Evolutionary conservation across 1,140 invertebrate genomes (phyloP).

Genomic region (Protaetia brevitarsis): DNA sequence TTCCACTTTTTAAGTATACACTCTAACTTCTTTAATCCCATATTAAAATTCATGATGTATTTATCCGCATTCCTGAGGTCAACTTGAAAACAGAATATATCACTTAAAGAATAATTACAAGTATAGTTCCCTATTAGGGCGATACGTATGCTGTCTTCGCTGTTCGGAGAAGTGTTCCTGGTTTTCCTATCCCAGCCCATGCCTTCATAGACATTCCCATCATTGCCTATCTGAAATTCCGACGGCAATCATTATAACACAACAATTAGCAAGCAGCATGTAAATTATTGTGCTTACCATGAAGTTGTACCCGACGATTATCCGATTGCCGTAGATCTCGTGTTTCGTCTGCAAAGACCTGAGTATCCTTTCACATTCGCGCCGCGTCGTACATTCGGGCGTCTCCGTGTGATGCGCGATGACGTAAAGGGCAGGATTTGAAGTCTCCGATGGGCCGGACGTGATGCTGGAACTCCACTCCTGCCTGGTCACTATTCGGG

Average conservation of each 20-base stretch:
- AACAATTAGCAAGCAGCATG: too few species aligned
- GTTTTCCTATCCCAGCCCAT: not conserved
- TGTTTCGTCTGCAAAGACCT: not conserved
- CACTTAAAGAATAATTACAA: too few species aligned
- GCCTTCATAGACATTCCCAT: not conserved
- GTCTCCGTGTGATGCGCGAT: slow-evolving; percentile 7
- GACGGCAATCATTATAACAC: not conserved
- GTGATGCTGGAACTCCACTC: slow-evolving; percentile 13
- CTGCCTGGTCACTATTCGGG: slow-evolving; percentile 6
- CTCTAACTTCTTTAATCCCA: too few species aligned
- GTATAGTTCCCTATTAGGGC: slow-evolving; percentile 8
- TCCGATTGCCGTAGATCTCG: not conserved
- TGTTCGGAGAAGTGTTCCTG: not conserved
- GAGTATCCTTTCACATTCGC: not conserved
- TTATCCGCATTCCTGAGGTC: too few species aligned
- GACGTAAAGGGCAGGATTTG: not conserved
- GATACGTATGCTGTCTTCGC: not conserved
- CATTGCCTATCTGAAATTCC: not conserved
- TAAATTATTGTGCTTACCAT: slow-evolving; percentile 8
- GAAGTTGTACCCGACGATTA: slow-evolving; percentile 3
- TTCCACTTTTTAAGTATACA: too few species aligned
- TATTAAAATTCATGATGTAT: too few species aligned
- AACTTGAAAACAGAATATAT: too few species aligned
- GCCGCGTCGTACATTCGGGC: not conserved
- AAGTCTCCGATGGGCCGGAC: not conserved